Base-by-base conservation (phyloP, 2,113 vertebrate genomes). In the Conger conger region DNA sequence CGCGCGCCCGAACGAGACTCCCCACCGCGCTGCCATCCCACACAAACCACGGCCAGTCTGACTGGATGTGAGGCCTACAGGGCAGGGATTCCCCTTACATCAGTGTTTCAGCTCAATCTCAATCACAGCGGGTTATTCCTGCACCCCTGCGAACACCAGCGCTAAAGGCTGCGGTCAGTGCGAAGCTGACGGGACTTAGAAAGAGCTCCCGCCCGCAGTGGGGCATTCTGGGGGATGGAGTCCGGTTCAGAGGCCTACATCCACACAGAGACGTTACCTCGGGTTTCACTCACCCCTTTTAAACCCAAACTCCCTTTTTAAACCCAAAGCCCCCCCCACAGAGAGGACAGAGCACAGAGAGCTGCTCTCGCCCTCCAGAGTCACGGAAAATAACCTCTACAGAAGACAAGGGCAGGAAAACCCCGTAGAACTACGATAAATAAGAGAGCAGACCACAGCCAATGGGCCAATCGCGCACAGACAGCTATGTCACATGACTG, bases 251-350 rank as follows among this genome's bases (percentile, higher is more conserved):
- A 4, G 13, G 76, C n/a, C 76, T 78, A 38, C 76, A 78, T 38
- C 76, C 76, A 20, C 33, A 13, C 76, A 78, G 76, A 78, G 76
- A 78, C 30, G 5, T 78, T 78, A 78, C 37, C 76, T 37, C 76
- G 37, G 30, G 35, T 30, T 38, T 20, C n/a, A 73, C n/a, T 73
- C n/a, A 33, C 15, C 68, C 76, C 15, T 36, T 5, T 37, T 89
- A 94, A 93, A 94, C 94, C 85, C 90, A 92, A 93, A 93, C 89
- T 90, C n/a, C n/a, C n/a, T n/a, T 36, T 5, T 37, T 89, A 94
- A 93, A 94, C 94, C 85, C 90, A 92, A 93, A 93, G n/a, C 89
- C 90, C 27, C 68, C n/a, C 1, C 33, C 18, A 16, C 37, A 20
- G 89, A 91, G 90, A 84, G 91, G 90, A 91, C 84, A 88, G 89